Evolutionary conservation across 2,888 invertebrate species (phyloP).

Genomic region (Rosalia funebris): DNA sequence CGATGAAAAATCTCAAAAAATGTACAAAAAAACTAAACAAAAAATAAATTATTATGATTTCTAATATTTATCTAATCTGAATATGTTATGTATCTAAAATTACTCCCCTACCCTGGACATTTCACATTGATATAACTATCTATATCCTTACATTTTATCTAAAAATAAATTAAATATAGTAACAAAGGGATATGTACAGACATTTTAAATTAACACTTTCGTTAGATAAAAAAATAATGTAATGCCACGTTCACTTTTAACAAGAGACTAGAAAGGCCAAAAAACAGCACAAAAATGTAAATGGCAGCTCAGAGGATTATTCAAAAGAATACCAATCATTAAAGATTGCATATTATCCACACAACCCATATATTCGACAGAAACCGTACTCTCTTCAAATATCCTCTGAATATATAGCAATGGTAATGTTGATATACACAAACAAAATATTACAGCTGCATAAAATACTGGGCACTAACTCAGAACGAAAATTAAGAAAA

Average conservation of each 20-base stretch:
- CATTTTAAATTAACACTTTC: constrained; percentile 46
- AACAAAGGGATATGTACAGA: constrained; percentile 46
- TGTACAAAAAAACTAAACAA: constrained; percentile 35
- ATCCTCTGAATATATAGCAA: constrained; percentile 16
- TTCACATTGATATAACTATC: constrained; percentile 57
- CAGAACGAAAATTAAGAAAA: too few relatives aligned
- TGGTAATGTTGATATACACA: constrained; percentile 1
- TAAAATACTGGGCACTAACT: background rate
- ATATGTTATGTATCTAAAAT: constrained; percentile 46
- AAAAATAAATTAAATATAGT: constrained; percentile 53
- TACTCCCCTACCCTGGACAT: constrained; percentile 60
- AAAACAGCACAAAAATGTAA: constrained; percentile 20
- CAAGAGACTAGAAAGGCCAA: constrained; percentile 35
- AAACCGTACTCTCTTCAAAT: constrained; percentile 8
- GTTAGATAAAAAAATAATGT: constrained; percentile 24
- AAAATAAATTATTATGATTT: constrained; percentile 39
- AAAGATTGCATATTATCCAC: constrained; percentile 4
- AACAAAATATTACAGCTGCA: constrained; percentile 20
- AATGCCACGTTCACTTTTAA: constrained; percentile 34
- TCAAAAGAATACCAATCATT: constrained; percentile 1
- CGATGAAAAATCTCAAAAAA: constrained; percentile 39
- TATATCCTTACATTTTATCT: constrained; percentile 51
- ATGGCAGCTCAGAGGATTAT: constrained; percentile 8
- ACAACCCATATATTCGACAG: constrained; percentile 9
- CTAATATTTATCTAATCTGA: constrained; percentile 46